A percentile compares a stretch with the other conserved stretches of the same genome.
Conservation (phyloP, 2,888 invertebrate genomes). For the Thymelicus acteon region DNA sequence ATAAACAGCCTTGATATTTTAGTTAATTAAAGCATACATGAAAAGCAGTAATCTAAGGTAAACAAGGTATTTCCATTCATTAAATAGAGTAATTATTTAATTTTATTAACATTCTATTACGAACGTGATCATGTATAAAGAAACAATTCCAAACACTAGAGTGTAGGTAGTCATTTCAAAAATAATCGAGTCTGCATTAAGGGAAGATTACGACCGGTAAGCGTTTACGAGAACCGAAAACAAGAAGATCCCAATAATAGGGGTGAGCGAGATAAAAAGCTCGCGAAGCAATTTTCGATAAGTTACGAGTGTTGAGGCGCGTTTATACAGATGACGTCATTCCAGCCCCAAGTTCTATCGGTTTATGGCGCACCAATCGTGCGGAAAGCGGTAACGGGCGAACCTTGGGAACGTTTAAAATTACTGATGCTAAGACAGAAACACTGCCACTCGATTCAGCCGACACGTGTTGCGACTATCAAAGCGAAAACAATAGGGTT, state of each 20-base stretch:
- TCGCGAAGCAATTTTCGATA: slow-evolving; percentile 54
- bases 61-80: too few relatives aligned
- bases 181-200: slow-evolving; percentile 44
- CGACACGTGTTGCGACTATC: slow-evolving; percentile 38
- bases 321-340: slow-evolving; percentile 46
- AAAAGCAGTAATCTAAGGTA: too few relatives aligned
- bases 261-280: slow-evolving; percentile 44
- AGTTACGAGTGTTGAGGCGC: slow-evolving; percentile 51
- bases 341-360: slow-evolving; percentile 51
- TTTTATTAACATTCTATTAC: neutral
- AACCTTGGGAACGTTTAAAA: slow-evolving; percentile 35
- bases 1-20: too few relatives aligned
- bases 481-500: slow-evolving; percentile 37
- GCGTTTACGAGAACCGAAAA: slow-evolving; percentile 48
- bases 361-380: slow-evolving; percentile 64
- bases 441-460: slow-evolving; percentile 36
- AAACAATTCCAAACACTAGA: slow-evolving; percentile 8
- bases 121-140: neutral
- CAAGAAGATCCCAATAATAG: slow-evolving; percentile 50
- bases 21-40: too few relatives aligned
- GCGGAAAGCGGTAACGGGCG: slow-evolving; percentile 64
- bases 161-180: slow-evolving; percentile 21
- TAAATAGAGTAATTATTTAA: too few relatives aligned
- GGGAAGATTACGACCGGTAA: slow-evolving; percentile 44
- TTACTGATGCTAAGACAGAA: slow-evolving; percentile 36